A percentile compares a stretch with the other conserved stretches of the same genome.
Evolutionary conservation across 2,113 vertebrate species (phyloP).

Genomic region (Neodontobutis hainanensis): DNA sequence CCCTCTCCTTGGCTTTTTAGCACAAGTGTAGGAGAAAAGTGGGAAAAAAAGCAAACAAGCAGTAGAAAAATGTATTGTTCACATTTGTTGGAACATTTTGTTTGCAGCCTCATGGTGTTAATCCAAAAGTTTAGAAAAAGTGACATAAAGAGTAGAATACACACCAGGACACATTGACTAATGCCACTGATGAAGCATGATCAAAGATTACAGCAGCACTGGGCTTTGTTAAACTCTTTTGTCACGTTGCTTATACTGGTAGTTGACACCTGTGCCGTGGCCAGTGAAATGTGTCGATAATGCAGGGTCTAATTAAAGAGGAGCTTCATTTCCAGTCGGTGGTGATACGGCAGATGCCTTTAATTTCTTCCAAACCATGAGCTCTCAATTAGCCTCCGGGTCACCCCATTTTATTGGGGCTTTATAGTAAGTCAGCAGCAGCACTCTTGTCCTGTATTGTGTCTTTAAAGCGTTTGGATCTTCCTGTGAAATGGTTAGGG

Average conservation of each 20-base stretch:
- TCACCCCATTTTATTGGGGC: conserved; percentile 75
- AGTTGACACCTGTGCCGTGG: conserved; percentile 38
- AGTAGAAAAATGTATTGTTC: conserved; percentile 49
- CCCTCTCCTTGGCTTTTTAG: conserved; percentile 55
- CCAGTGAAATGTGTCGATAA: conserved; percentile 30
- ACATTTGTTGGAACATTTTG: conserved; percentile 31
- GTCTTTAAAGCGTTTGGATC: conserved; percentile 71
- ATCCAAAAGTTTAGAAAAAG: conserved; percentile 45
- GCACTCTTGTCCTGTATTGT: conserved; percentile 65
- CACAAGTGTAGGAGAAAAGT: conserved; percentile 46
- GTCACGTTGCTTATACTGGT: conserved; percentile 7
- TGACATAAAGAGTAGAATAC: conserved; percentile 5
- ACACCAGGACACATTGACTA: conserved; percentile 32
- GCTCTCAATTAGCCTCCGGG: conserved; percentile 74
- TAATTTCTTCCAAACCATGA: conserved; percentile 63
- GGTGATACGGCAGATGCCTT: conserved; percentile 57
- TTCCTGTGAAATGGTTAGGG: conserved; percentile 74
- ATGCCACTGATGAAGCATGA: conserved; percentile 48
- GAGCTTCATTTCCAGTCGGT: conserved; percentile 41
- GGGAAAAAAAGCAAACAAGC: conserved; percentile 22
- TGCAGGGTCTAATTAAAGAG: conserved; percentile 51
- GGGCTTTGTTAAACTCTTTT: conserved; percentile 9
- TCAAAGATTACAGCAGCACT: conserved; percentile 42
- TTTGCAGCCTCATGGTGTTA: conserved; percentile 50
- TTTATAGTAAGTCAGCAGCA: conserved; percentile 55